Percentiles rank a stretch among this genome's conserved stretches.
Evolutionary conservation across 1,140 invertebrate genomes (phyloP).

Genomic region (Brachionus calyciflorus): DNA sequence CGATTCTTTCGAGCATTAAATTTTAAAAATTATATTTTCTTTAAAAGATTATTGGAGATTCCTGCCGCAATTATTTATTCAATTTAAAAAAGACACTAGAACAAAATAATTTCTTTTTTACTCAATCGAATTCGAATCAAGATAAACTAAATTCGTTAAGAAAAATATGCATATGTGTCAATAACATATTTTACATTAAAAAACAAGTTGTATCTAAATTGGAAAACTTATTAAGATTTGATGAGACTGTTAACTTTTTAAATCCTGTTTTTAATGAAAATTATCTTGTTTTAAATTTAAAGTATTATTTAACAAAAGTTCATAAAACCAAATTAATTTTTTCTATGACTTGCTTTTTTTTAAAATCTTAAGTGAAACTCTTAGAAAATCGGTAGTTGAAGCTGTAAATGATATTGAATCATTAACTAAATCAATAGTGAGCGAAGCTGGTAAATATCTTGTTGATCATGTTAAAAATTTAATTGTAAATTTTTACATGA

Average conservation of each 20-base stretch:
- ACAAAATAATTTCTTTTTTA: slow-evolving; percentile 14
- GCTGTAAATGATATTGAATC: background rate
- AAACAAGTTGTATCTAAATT: background rate
- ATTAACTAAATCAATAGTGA: background rate
- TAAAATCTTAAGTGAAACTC: background rate
- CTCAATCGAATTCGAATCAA: background rate
- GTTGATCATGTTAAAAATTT: background rate
- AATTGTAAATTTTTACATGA: background rate
- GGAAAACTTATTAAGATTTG: background rate
- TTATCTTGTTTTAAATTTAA: background rate
- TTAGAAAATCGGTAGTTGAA: slow-evolving; percentile 4
- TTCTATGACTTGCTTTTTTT: background rate
- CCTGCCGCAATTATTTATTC: slow-evolving; percentile 12
- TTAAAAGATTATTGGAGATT: background rate
- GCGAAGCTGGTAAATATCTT: background rate
- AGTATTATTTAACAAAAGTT: background rate
- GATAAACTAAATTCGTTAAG: background rate
- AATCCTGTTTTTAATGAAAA: background rate
- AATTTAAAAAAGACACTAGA: background rate
- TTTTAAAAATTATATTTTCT: background rate
- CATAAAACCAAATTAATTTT: background rate
- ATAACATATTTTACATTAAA: slow-evolving; percentile 4
- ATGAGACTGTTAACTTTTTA: background rate
- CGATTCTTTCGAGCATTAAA: too few relatives aligned
- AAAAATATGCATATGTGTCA: slow-evolving; percentile 23